Evolutionary conservation across 2,888 invertebrate genomes (phyloP), one percentile per base, ranked within the genome.

Genomic region (Mechanitis mazaeus): DNA sequence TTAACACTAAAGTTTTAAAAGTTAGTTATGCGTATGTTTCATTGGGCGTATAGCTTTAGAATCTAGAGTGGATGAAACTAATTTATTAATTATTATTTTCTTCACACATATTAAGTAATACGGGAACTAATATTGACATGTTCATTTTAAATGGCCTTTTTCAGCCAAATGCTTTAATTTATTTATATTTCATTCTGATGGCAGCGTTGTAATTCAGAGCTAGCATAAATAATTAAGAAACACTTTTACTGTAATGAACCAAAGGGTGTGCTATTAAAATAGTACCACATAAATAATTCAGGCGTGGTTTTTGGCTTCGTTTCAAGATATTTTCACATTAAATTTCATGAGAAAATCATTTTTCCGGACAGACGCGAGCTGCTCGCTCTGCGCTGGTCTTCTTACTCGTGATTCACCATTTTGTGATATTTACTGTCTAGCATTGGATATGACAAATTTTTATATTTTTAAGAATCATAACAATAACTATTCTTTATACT

Each of bases 291-390:
- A 87, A 88, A 89, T 88, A 88, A 90, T 89, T 87, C 89, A 89
- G 75, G 72, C 80, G 76, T 75, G 75, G 87, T 82, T 87, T 42
- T 89, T 90, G 89, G 90, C 90, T 80, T 81, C 81, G 87, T 85
- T 89, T 89, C 89, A 90, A 88, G 87, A 86, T 83, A 86, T 87
- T 87, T 87, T 81, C 81, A 87, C 89, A 87, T 89, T 85, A 88
- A 89, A 87, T 89, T 90, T 89, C 88, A 89, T 87, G 88, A 89
- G 87, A 82, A 78, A 79, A 84, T 84, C 84, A 87, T 87, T 88
- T 90, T 88, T 89, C 85, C 83, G 79, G 76, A 67, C 64, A 70
- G 64, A 64, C 66, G 64, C 63, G 60, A 64, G 55, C 59, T 56
- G 47, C 56, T 54, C 55, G 63, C 54, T 66, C 58, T 60, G 66